Percentiles rank a stretch among this genome's conserved stretches.
phyloP scores from a whole-genome alignment of 1,140 invertebrate species.

The Drosophila neocordata region DNA sequence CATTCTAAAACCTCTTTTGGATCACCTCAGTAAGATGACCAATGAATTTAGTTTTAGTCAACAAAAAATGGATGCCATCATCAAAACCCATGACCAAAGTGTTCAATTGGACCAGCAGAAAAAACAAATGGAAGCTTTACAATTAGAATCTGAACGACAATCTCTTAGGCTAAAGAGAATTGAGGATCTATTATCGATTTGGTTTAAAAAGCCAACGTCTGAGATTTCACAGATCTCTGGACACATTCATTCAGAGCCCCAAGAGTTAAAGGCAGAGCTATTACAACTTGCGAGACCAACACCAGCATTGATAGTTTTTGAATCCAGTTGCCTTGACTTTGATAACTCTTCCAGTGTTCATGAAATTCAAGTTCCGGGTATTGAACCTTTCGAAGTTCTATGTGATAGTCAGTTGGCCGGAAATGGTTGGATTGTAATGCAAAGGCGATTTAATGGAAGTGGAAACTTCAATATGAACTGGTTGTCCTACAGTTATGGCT shows the following conservation, averaged over 20 bases:
- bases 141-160: background rate
- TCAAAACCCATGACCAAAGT: background rate
- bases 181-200: background rate
- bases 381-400: background rate
- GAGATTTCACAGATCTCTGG: background rate
- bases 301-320: background rate
- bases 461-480: background rate
- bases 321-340: background rate
- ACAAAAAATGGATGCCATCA: background rate
- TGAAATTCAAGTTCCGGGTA: background rate
- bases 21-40: background rate
- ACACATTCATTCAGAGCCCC: background rate
- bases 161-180: background rate
- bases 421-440: constrained; percentile 7
- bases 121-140: background rate
- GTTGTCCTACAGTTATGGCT: background rate
- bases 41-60: background rate
- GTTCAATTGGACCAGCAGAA: background rate
- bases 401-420: constrained; percentile 1
- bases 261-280: background rate
- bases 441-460: constrained; percentile 3
- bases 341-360: background rate
- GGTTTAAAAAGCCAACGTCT: background rate
- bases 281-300: background rate
- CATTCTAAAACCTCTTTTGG: background rate